Percentiles rank a stretch among this genome's conserved stretches.
Conservation (phyloP, 2,888 invertebrate species). For the Parnassius glacialis region DNA sequence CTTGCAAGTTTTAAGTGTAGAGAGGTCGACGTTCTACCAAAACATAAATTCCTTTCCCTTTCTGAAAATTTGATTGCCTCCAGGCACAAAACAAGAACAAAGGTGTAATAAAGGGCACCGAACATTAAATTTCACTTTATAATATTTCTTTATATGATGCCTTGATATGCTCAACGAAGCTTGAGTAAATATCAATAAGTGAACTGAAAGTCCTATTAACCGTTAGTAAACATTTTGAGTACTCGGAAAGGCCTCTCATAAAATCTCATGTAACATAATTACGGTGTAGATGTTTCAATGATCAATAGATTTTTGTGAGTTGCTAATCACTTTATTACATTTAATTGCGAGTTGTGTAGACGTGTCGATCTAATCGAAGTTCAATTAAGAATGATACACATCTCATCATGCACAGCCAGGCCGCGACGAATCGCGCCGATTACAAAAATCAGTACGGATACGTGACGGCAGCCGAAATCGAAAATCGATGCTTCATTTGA, state of each 20-base stretch:
- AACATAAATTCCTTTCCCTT: constrained; percentile 52
- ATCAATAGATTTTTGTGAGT: constrained; percentile 54
- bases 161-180: constrained; percentile 50
- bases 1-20: constrained; percentile 37
- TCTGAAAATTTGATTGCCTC: constrained; percentile 50
- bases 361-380: constrained; percentile 47
- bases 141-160: constrained; percentile 43
- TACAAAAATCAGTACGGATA: constrained; percentile 50
- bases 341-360: constrained; percentile 31
- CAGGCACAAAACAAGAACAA: constrained; percentile 53
- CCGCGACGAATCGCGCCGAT: constrained; percentile 55
- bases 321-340: constrained; percentile 39
- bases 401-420: constrained; percentile 36
- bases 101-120: constrained; percentile 47
- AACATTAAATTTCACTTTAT: constrained; percentile 50
- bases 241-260: constrained; percentile 56
- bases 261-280: constrained; percentile 59
- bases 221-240: constrained; percentile 40
- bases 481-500: constrained; percentile 35
- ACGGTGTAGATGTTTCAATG: constrained; percentile 54
- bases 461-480: constrained; percentile 38
- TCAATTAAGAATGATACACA: constrained; percentile 58
- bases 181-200: constrained; percentile 27
- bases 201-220: background rate
- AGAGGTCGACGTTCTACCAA: constrained; percentile 56